A percentile compares a stretch with the other conserved stretches of the same genome.
Evolutionary conservation across 2,888 invertebrate species (phyloP).

Genomic region (Lasioglossum calceatum): DNA sequence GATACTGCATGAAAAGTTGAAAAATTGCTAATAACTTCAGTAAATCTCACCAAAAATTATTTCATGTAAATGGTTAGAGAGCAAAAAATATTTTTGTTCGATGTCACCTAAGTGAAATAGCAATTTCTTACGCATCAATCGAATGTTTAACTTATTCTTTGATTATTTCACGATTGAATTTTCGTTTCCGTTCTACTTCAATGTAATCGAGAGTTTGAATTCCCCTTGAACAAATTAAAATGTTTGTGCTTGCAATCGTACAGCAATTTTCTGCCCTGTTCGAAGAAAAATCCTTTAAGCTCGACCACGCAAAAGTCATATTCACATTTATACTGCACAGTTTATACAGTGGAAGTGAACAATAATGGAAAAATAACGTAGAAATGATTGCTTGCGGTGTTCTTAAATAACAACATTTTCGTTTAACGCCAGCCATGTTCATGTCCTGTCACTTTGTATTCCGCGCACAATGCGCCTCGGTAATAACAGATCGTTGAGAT

Average conservation of each 20-base stretch:
- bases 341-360: not conserved
- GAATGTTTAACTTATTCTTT: not conserved
- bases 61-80: not conserved
- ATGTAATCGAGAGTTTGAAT: not conserved
- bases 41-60: not conserved
- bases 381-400: conserved; percentile 26
- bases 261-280: not conserved
- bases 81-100: not conserved
- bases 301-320: not conserved
- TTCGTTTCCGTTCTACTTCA: not conserved
- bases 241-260: conserved; percentile 5
- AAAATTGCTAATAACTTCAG: no score
- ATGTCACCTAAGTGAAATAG: not conserved
- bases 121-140: not conserved
- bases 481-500: conserved; percentile 62
- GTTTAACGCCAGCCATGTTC: conserved; percentile 10
- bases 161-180: not conserved
- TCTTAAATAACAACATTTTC: conserved; percentile 28
- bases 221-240: not conserved
- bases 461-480: conserved; percentile 40
- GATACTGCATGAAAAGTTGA: no score
- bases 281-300: not conserved
- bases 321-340: not conserved
- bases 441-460: conserved; percentile 37
- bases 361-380: conserved; percentile 8